Conservation (phyloP, 2,797 vertebrate genomes). For the Enteromius fasciolatus region DNA sequence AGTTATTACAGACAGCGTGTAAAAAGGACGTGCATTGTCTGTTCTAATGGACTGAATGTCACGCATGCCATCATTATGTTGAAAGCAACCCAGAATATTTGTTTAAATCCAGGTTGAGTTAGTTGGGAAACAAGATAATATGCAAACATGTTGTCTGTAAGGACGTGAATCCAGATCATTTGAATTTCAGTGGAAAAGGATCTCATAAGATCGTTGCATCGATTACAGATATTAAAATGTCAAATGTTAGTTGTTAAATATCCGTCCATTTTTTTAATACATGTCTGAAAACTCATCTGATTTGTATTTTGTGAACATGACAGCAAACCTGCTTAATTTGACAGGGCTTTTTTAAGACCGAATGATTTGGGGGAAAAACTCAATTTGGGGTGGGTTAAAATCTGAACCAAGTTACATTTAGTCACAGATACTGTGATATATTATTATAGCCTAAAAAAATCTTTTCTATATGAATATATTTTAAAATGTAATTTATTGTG, state of each 20-base stretch:
- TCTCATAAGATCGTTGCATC: neutral
- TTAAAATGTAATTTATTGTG: neutral
- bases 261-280: neutral
- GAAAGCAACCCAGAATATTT: neutral
- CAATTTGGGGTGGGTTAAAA: neutral
- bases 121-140: neutral
- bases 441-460: neutral
- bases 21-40: neutral
- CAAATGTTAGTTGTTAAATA: neutral
- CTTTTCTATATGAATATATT: neutral
- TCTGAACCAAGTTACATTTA: neutral
- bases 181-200: conserved; percentile 5
- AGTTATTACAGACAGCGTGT: neutral
- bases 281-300: neutral
- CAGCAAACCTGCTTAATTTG: neutral
- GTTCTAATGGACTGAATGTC: neutral
- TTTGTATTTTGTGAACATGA: neutral
- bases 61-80: neutral
- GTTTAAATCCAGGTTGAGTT: conserved; percentile 4
- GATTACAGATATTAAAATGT: neutral
- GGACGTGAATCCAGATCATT: neutral
- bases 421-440: neutral
- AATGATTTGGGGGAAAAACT: neutral
- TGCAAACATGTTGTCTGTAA: neutral
- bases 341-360: too few species aligned